Percentiles rank a stretch among this genome's conserved stretches.
These are phyloP conservation scores for Knipowitschia caucasica DNA, from an alignment of 2,797 vertebrate genomes.

Conservation along the genomic window DNA sequence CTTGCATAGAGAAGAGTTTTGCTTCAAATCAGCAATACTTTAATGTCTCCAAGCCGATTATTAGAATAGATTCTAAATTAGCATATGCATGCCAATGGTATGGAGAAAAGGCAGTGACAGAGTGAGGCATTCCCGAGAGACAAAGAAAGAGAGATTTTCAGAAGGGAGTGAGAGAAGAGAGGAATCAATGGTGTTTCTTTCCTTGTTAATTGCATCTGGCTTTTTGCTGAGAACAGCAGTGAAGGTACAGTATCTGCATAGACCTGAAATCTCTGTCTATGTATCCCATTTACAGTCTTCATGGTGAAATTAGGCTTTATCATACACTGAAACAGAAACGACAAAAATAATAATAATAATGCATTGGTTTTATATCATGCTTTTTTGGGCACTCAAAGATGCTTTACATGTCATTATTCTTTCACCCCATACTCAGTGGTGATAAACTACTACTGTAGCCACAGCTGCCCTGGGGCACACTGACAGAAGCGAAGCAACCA, in stretches of 20 bases:
- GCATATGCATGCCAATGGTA: conserved; percentile 39
- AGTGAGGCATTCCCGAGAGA: conserved; percentile 42
- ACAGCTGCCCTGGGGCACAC: no score
- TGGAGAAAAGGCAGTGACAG: conserved; percentile 43
- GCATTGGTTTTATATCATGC: no score
- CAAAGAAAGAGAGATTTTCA: conserved; percentile 37
- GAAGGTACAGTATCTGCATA: conserved; percentile 39
- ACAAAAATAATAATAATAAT: no score
- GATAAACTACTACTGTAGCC: no score
- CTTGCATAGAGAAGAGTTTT: conserved; percentile 13
- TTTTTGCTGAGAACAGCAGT: conserved; percentile 74
- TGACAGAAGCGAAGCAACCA: no score
- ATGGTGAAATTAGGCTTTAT: conserved; percentile 31
- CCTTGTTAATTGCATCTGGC: conserved; percentile 67
- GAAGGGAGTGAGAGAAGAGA: conserved; percentile 25
- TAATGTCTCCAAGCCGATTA: conserved; percentile 30
- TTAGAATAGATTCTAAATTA: conserved; percentile 56
- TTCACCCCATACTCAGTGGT: no score
- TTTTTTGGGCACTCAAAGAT: no score
- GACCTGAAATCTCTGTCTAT: conserved; percentile 45
- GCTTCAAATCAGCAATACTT: conserved; percentile 38
- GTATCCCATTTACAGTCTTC: conserved; percentile 12
- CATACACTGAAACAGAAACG: no score
- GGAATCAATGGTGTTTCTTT: conserved; percentile 65
- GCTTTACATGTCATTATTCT: no score